Percentiles rank a stretch among this genome's conserved stretches.
Conservation (phyloP, 2,113 vertebrate genomes). For the Lophotis ruficrista region DNA sequence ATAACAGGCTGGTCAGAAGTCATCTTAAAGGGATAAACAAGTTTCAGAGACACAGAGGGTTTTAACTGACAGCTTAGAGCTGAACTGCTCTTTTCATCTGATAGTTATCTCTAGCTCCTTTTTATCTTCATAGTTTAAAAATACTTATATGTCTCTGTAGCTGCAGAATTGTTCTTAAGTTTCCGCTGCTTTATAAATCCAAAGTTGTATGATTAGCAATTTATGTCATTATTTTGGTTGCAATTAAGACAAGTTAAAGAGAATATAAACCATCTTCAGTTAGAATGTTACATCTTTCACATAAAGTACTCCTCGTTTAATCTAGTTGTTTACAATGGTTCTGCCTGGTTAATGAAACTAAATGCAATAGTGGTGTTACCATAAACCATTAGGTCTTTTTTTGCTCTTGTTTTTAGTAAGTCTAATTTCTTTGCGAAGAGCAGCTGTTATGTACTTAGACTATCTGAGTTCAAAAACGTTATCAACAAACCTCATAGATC, state of each 20-base stretch:
- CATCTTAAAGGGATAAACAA: background rate
- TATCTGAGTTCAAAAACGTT: conserved; percentile 75
- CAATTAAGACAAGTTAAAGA: conserved; percentile 16
- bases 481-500: conserved; percentile 59
- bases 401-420: conserved; percentile 58
- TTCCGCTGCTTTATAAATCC: background rate
- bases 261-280: background rate
- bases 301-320: background rate
- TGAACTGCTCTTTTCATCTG: background rate
- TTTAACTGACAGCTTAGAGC: background rate
- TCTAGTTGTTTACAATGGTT: background rate
- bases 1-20: background rate
- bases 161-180: background rate
- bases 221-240: conserved; percentile 59
- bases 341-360: conserved; percentile 24
- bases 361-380: conserved; percentile 22
- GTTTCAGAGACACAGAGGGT: background rate
- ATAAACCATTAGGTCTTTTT: conserved; percentile 52
- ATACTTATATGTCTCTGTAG: background rate
- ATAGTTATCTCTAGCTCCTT: background rate
- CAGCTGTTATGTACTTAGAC: conserved; percentile 73
- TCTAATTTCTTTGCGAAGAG: conserved; percentile 66
- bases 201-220: background rate
- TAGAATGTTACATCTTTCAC: background rate
- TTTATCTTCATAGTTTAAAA: background rate